Conservation (phyloP, 2,113 vertebrate genomes). For the Nyctibius bracteatus region DNA sequence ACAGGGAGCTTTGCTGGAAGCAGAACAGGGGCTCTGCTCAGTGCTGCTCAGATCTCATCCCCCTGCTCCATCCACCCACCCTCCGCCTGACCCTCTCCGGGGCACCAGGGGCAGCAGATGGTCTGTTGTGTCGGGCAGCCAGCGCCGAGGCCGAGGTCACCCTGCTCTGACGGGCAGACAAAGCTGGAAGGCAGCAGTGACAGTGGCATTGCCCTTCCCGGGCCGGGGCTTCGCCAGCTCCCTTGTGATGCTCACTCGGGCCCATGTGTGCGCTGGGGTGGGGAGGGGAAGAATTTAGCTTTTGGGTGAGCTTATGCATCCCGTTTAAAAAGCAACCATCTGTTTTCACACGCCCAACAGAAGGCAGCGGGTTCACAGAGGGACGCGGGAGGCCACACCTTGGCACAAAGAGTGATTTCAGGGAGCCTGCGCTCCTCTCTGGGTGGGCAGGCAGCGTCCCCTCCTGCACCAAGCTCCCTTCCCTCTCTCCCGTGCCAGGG, state of each 20-base stretch:
- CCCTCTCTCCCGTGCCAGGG: not conserved
- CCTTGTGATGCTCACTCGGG: not conserved
- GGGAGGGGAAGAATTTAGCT: conserved; percentile 20
- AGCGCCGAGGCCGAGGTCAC: not conserved
- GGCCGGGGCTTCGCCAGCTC: not conserved
- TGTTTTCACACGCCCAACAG: conserved; percentile 32
- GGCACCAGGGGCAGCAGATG: conserved; percentile 18
- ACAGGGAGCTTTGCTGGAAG: not conserved
- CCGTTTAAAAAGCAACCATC: conserved; percentile 10
- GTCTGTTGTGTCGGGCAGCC: not conserved
- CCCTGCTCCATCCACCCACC: not conserved
- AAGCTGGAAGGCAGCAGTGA: not conserved
- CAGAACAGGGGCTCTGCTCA: accelerated
- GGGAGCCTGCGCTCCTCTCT: not conserved
- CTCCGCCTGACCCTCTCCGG: not conserved
- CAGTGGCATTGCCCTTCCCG: not conserved
- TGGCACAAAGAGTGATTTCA: not conserved
- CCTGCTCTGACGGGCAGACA: not conserved
- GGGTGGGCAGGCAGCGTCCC: not conserved
- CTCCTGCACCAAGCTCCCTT: accelerated
- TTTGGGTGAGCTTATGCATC: not conserved
- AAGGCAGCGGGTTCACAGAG: conserved; percentile 26
- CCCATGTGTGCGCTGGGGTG: not conserved
- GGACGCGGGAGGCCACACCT: not conserved
- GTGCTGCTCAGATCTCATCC: not conserved